phyloP scores from a whole-genome alignment of 2,888 invertebrate species.

The Nomada goodeniana region DNA sequence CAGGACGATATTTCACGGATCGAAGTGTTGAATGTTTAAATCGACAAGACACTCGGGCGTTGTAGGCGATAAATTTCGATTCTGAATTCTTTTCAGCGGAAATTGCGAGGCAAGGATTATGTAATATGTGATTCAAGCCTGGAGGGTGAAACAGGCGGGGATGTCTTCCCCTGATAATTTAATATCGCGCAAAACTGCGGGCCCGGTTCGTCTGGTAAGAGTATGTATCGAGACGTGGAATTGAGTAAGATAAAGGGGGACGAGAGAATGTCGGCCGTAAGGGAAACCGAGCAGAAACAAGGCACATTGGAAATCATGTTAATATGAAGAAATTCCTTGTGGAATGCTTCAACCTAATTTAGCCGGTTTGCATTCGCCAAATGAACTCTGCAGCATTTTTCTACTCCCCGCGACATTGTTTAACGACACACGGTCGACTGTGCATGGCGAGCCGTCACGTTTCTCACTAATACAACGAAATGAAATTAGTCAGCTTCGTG shows the following conservation, averaged over 20 bases:
- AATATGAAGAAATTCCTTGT: constrained; percentile 50
- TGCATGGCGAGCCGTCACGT: background rate
- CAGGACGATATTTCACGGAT: background rate
- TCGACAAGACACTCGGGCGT: background rate
- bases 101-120: constrained; percentile 68
- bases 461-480: background rate
- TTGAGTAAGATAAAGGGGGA: constrained; percentile 60
- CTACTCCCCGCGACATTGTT: background rate
- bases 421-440: background rate
- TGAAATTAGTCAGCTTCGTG: too few relatives aligned
- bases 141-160: constrained; percentile 62
- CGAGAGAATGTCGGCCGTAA: constrained; percentile 60
- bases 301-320: constrained; percentile 52
- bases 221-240: constrained; percentile 68
- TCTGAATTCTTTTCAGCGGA: constrained; percentile 58
- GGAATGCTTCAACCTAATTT: constrained; percentile 47
- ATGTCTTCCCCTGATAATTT: constrained; percentile 75
- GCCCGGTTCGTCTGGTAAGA: constrained; percentile 70
- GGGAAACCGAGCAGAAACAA: constrained; percentile 54
- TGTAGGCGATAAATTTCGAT: constrained; percentile 28
- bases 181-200: constrained; percentile 75
- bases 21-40: background rate
- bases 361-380: constrained; percentile 29
- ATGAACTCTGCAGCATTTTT: constrained; percentile 21
- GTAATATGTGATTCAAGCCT: constrained; percentile 76